Conservation (phyloP, 2,797 vertebrate species). For the Malurus splendens region DNA sequence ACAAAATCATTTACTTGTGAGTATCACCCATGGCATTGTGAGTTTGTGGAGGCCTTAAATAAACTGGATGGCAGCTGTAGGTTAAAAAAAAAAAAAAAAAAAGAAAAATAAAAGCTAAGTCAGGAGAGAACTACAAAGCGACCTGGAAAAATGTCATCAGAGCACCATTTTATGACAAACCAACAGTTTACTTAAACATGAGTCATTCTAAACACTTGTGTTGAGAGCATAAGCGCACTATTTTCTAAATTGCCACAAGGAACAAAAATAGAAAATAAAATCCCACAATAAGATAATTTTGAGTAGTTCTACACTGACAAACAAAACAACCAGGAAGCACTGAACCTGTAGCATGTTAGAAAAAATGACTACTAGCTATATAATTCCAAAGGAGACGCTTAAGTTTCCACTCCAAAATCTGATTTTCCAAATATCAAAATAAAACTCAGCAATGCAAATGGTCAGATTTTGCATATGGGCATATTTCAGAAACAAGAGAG, state of each 20-base stretch:
- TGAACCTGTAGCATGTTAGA: neutral
- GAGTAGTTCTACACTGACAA: neutral
- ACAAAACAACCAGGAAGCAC: neutral
- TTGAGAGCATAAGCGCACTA: fast-evolving
- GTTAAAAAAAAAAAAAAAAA: neutral
- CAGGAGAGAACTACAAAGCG: neutral
- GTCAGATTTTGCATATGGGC: neutral
- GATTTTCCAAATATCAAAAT: neutral
- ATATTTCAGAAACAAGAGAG: neutral
- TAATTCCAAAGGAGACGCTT: neutral
- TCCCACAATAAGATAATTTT: neutral
- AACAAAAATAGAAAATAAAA: neutral
- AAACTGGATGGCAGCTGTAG: neutral
- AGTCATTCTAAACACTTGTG: fast-evolving
- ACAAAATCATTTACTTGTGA: neutral
- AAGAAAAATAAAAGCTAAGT: neutral
- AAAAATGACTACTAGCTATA: neutral
- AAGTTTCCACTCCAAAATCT: neutral
- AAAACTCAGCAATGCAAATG: neutral
- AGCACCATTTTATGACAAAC: neutral
- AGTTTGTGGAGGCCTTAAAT: neutral
- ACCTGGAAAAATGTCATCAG: neutral
- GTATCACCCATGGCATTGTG: no score
- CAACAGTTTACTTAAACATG: neutral
- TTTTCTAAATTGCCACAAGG: neutral